Conservation (phyloP, 2,113 vertebrate genomes). For the Ochotona princeps region DNA sequence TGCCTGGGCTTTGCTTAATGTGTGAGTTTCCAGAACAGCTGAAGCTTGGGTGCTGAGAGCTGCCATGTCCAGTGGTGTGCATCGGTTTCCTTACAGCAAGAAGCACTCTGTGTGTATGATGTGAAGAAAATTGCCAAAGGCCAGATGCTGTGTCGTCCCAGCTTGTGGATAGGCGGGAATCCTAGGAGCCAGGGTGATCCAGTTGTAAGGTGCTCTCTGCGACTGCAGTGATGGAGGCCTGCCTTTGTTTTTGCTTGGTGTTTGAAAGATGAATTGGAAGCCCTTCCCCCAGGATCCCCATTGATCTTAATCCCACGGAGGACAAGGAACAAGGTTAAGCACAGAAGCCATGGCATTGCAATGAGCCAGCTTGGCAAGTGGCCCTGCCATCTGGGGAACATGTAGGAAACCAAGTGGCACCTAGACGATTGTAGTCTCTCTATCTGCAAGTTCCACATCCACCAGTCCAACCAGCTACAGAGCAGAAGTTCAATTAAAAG, state of each 20-base stretch:
- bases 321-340: neutral
- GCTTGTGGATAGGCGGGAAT: slow-evolving; percentile 51
- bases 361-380: neutral
- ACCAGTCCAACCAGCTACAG: neutral
- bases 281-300: neutral
- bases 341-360: neutral
- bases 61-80: slow-evolving; percentile 11
- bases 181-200: neutral
- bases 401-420: neutral
- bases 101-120: slow-evolving; percentile 6
- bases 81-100: slow-evolving; percentile 42
- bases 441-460: neutral
- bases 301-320: neutral
- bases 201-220: neutral
- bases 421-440: fast-evolving
- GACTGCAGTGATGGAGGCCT: neutral
- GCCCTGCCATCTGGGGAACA: neutral
- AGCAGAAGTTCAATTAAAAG: neutral
- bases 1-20: slow-evolving; percentile 70
- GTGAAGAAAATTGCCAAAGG: slow-evolving; percentile 48
- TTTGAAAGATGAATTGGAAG: neutral
- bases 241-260: neutral
- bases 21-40: slow-evolving; percentile 49
- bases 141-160: neutral
- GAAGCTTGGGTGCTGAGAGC: neutral